Evolutionary conservation across 23 tunicate species (phyloP).

Genomic region (Ciona savignyi): DNA sequence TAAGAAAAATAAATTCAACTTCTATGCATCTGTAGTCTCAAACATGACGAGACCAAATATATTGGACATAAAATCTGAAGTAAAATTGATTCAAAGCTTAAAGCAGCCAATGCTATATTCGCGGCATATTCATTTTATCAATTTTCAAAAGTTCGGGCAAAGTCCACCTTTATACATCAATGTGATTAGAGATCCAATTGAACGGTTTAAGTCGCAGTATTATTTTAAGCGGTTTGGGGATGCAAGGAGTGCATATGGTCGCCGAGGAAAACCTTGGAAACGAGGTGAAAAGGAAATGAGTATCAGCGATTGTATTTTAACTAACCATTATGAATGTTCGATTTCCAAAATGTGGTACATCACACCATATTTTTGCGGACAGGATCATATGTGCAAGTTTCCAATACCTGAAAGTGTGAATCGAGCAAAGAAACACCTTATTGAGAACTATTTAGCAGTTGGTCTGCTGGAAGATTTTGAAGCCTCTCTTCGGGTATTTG

Average conservation of each 20-base stretch:
- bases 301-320: constrained; percentile 78
- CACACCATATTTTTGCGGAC: constrained; percentile 96
- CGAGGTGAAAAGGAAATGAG: constrained; percentile 32
- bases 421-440: constrained; percentile 72
- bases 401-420: constrained; percentile 52
- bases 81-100: constrained; percentile 27
- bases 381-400: constrained; percentile 39
- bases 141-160: constrained; percentile 68
- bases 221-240: constrained; percentile 80
- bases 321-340: constrained; percentile 55
- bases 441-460: constrained; percentile 66
- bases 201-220: constrained; percentile 80
- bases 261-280: constrained; percentile 22
- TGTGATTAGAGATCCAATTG: constrained; percentile 90
- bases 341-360: constrained; percentile 65
- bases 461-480: constrained; percentile 92
- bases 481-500: constrained; percentile 64
- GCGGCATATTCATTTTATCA: constrained; percentile 72
- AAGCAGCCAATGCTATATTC: constrained; percentile 69
- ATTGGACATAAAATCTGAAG: constrained; percentile 23
- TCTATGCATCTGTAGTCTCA: constrained; percentile 47
- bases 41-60: constrained; percentile 42
- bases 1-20: constrained; percentile 29
- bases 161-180: constrained; percentile 76
- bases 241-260: constrained; percentile 10